Conservation (phyloP, 2,113 vertebrate species). For the Prietella phreatophila region DNA sequence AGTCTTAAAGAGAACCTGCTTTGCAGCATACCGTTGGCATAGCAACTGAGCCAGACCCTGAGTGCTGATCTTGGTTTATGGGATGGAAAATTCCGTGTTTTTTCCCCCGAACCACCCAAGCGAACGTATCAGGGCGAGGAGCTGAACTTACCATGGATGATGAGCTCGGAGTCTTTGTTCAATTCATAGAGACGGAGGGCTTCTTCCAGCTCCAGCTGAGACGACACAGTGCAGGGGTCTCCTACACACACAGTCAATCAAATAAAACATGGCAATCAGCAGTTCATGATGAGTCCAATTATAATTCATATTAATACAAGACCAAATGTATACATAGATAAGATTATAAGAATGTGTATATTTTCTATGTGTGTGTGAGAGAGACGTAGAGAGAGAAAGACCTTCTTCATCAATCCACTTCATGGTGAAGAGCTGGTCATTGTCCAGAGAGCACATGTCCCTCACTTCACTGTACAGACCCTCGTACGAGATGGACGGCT, state of each 20-base stretch:
- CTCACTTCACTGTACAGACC: slow-evolving; percentile 88
- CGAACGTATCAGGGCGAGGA: background rate
- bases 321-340: background rate
- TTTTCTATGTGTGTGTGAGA: background rate
- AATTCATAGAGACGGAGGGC: slow-evolving; percentile 94
- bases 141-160: slow-evolving; percentile 85
- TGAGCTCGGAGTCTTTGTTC: slow-evolving; percentile 97
- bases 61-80: background rate
- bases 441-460: slow-evolving; percentile 98
- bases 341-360: background rate
- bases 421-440: slow-evolving; percentile 97
- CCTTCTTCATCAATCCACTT: slow-evolving; percentile 99
- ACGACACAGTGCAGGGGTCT: slow-evolving; percentile 96
- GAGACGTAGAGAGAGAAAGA: slow-evolving; percentile 53
- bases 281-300: background rate
- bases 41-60: background rate
- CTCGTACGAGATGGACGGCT: slow-evolving; percentile 94
- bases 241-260: slow-evolving; percentile 68
- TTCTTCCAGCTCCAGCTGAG: slow-evolving; percentile 96
- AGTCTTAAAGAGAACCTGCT: background rate
- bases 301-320: background rate
- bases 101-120: background rate
- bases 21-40: background rate
- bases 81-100: background rate
- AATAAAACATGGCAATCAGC: background rate